phyloP scores from a whole-genome alignment of 2,888 invertebrate genomes.

The Anthrax anthrax region DNA sequence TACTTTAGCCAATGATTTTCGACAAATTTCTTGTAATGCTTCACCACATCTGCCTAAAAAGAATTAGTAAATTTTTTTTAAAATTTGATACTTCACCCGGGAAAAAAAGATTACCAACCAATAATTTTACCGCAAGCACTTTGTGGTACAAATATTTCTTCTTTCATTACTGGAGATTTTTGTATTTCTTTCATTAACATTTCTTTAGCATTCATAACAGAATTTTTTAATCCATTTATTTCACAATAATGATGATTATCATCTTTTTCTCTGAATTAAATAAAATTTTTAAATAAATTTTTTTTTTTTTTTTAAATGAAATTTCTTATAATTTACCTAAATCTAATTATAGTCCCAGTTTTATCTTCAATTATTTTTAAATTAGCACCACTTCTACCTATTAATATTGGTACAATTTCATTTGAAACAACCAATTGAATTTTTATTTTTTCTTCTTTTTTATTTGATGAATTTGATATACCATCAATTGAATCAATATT shows the following conservation, averaged over 20 bases:
- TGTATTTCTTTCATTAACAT: conserved; percentile 51
- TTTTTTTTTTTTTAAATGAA: not conserved
- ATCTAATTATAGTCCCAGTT: conserved; percentile 48
- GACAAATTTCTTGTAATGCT: conserved; percentile 53
- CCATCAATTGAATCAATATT: conserved; percentile 15
- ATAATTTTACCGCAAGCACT: conserved; percentile 57
- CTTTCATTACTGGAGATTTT: conserved; percentile 52
- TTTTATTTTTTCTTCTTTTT: conserved; percentile 32
- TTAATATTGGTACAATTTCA: conserved; percentile 48
- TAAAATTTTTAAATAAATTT: not conserved
- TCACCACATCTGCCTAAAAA: conserved; percentile 58
- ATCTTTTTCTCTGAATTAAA: conserved; percentile 38
- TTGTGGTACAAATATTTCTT: conserved; percentile 50
- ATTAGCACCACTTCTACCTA: conserved; percentile 62
- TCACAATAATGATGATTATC: conserved; percentile 47
- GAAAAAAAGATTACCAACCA: conserved; percentile 37
- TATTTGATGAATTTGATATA: conserved; percentile 13
- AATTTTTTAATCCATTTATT: conserved; percentile 52
- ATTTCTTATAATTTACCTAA: conserved; percentile 21
- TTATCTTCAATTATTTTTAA: conserved; percentile 61
- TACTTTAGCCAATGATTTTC: conserved; percentile 57
- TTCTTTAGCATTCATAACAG: conserved; percentile 56
- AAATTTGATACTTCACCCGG: not conserved
- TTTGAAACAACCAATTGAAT: conserved; percentile 47
- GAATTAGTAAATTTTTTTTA: too few relatives aligned